Evolutionary conservation across 2,888 invertebrate genomes (phyloP), one percentile per base, ranked within the genome.

Genomic region (Torymus aiolomorphi): DNA sequence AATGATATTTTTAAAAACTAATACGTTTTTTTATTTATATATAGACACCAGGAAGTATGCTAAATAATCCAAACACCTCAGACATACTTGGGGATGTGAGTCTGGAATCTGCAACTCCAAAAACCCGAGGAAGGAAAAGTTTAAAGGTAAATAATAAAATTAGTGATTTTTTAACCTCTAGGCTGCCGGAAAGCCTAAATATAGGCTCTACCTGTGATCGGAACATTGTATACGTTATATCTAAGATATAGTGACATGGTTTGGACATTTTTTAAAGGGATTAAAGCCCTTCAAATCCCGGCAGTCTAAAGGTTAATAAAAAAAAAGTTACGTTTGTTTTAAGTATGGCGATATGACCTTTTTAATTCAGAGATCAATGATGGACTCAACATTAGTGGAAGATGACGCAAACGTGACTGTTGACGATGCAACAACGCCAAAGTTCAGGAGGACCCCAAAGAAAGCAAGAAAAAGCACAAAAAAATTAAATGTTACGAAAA

Each of bases 131-230:
- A 31, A 31, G 31, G 5, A 31, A 18, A 65, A 78, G 31, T 74
- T 49, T 8, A 66, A 78, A 69, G 49, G 69, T 78, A 78, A 61
- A 49, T 59, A 61, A 56, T 59, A 20, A 3, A 61, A 16, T 16
- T 13, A 62, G 13, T 8, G 18, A 66, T 59, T 51, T 75, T 59
- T 57, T 8, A 31, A 0, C n/a, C n/a, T n/a, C n/a, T n/a, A n/a
- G n/a, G n/a, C n/a, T n/a, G n/a, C n/a, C n/a, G n/a, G n/a, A n/a
- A n/a, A n/a, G n/a, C n/a, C n/a, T n/a, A n/a, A n/a, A n/a, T n/a
- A n/a, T n/a, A n/a, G n/a, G n/a, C n/a, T n/a, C n/a, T n/a, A n/a
- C n/a, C n/a, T n/a, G n/a, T n/a, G n/a, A n/a, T n/a, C n/a, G n/a
- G n/a, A n/a, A n/a, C n/a, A n/a, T n/a, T n/a, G n/a, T n/a, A n/a